Percentiles rank a stretch among this genome's conserved stretches.
phyloP scores from a whole-genome alignment of 1,140 invertebrate species.

The Eueides isabella region DNA sequence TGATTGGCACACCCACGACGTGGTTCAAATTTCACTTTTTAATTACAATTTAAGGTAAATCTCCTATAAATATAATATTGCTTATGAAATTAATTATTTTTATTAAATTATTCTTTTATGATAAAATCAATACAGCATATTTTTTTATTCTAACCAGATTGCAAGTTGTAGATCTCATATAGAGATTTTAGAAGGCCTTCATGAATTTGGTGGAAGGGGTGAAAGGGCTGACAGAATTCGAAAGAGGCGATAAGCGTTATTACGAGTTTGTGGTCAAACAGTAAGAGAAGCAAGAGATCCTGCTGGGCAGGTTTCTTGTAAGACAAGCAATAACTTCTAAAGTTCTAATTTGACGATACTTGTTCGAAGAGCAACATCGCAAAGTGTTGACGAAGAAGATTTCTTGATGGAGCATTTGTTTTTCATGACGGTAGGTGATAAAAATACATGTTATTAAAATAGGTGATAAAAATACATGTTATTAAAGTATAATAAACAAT shows the following conservation, averaged over 20 bases:
- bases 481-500: background rate
- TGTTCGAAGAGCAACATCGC: slow-evolving; percentile 82
- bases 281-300: slow-evolving; percentile 84
- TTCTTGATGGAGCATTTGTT: slow-evolving; percentile 87
- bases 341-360: slow-evolving; percentile 85
- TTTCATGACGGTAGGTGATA: slow-evolving; percentile 87
- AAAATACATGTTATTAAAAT: too few species aligned
- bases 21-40: slow-evolving; percentile 89
- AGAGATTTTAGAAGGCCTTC: slow-evolving; percentile 74
- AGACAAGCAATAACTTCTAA: slow-evolving; percentile 86
- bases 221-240: slow-evolving; percentile 70
- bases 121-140: slow-evolving; percentile 21
- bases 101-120: too few species aligned
- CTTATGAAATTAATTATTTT: background rate
- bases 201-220: slow-evolving; percentile 84
- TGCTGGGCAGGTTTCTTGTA: slow-evolving; percentile 83
- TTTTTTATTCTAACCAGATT: slow-evolving; percentile 49
- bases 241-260: slow-evolving; percentile 78
- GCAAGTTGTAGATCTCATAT: slow-evolving; percentile 79
- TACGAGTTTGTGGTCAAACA: slow-evolving; percentile 86
- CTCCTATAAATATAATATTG: too few species aligned
- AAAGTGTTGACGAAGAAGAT: slow-evolving; percentile 85
- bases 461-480: background rate
- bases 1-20: slow-evolving; percentile 87
- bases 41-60: slow-evolving; percentile 89